Evolutionary conservation across 2,888 invertebrate species (phyloP), one percentile per base, ranked within the genome.

Genomic region (Trachelus tabidus): DNA sequence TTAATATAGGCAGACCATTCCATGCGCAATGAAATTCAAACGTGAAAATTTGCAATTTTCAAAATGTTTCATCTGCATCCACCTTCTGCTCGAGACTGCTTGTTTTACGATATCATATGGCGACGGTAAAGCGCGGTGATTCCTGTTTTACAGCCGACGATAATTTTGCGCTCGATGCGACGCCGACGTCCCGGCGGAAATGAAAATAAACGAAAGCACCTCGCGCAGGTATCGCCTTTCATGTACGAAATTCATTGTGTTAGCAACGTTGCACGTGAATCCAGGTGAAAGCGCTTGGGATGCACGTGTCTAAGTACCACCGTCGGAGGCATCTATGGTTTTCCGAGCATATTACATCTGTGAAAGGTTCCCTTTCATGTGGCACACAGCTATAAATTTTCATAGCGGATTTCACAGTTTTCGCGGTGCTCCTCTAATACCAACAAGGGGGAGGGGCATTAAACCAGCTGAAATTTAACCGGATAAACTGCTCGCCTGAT

Each of bases 361-460:
- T 76, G 69, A 68, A 75, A 69, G 69, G 78, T 68, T 12, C 34
- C 75, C 75, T 77, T 79, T 81, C 78, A 80, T 75, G 75, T 73
- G 76, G 77, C 77, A 74, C 56, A 74, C 79, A 77, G 80, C 79
- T 79, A 82, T 84, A 84, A 84, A 84, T 84, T 84, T 81, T 81
- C 82, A 80, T 83, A 79, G 79, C 76, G 79, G 80, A 83, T 83
- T 83, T 83, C 81, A 80, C 81, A 78, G 77, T 80, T 82, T 84
- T 83, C 80, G 77, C 73, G 75, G 68, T 76, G 73, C 31, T 71
- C 2, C 56, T 23, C 23, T 56, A 23, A 56, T 56, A 23, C 9
- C 23, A 23, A 75, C 74, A 71, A 30, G 76, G 68, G 12, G 11
- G 35, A 0, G 3, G 12, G 35, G 79, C 77, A 81, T 83, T 82